phyloP scores from a whole-genome alignment of 2,888 invertebrate species.

The Oscheius myriophilus region DNA sequence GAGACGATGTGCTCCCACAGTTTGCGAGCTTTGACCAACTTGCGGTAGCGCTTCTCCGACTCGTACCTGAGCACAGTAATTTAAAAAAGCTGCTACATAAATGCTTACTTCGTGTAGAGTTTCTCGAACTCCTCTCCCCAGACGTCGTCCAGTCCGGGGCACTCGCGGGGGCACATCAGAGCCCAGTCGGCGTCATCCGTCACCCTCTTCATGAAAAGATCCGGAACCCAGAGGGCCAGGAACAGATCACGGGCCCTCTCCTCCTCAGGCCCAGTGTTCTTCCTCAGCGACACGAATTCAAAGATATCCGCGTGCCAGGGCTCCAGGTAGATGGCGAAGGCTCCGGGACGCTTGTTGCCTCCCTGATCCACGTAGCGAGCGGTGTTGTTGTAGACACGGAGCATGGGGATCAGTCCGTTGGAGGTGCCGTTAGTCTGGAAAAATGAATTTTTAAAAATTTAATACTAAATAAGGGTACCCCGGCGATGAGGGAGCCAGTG shows the following conservation, averaged over 20 bases:
- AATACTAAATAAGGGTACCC: conserved; percentile 72
- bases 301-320: conserved; percentile 99
- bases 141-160: conserved; percentile 87
- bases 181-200: conserved; percentile 81
- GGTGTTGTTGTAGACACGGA: conserved; percentile 92
- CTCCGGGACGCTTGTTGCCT: conserved; percentile 95
- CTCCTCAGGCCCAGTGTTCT: conserved; percentile 90
- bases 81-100: not conserved
- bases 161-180: conserved; percentile 94
- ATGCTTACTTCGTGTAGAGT: conserved; percentile 80
- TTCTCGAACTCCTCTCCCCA: conserved; percentile 95
- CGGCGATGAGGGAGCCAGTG: conserved; percentile 88
- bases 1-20: conserved; percentile 93
- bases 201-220: conserved; percentile 91
- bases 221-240: conserved; percentile 94
- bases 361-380: conserved; percentile 97
- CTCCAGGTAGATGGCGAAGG: conserved; percentile 95
- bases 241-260: conserved; percentile 92
- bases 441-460: not conserved
- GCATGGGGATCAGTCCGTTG: conserved; percentile 94
- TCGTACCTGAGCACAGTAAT: conserved; percentile 64
- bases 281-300: conserved; percentile 91
- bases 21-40: conserved; percentile 80
- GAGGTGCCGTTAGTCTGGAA: conserved; percentile 85
- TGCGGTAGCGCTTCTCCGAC: conserved; percentile 69